A percentile compares a stretch with the other conserved stretches of the same genome.
These are phyloP conservation scores for Andricus quercusramuli DNA, from an alignment of 2,888 invertebrate genomes.

Conservation along the genomic window DNA sequence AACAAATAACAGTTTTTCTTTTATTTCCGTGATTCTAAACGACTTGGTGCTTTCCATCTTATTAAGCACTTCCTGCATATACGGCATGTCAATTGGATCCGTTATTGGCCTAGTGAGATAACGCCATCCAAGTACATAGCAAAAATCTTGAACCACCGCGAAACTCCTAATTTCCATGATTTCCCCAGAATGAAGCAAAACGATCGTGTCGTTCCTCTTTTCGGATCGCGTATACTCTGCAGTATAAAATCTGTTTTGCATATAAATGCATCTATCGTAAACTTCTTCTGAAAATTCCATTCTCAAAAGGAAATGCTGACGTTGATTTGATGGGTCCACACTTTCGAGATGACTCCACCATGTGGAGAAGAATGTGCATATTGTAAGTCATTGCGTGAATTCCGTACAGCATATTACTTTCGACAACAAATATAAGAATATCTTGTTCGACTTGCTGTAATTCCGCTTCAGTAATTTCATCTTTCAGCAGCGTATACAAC, in stretches of 20 bases:
- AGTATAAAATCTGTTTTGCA: not conserved
- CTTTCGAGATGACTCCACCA: not conserved
- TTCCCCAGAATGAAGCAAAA: constrained; percentile 18
- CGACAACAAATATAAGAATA: too few species aligned
- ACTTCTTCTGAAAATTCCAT: constrained; percentile 24
- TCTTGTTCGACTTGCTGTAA: too few species aligned
- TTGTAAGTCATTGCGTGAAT: too few species aligned
- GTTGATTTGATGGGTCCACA: constrained; percentile 6
- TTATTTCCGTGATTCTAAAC: not conserved
- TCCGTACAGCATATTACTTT: too few species aligned
- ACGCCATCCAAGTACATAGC: constrained; percentile 7
- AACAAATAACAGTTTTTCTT: constrained; percentile 37
- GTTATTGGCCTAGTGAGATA: not conserved
- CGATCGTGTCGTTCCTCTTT: not conserved
- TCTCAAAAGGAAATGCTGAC: constrained; percentile 44
- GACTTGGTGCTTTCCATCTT: not conserved
- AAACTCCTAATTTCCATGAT: not conserved
- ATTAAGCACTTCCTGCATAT: not conserved
- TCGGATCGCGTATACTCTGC: not conserved
- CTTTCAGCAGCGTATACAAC: too few species aligned
- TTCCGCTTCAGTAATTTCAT: too few species aligned
- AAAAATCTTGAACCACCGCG: not conserved
- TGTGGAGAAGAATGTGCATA: too few species aligned
- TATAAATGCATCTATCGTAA: constrained; percentile 5
- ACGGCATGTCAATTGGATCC: not conserved